Percentiles rank a stretch among this genome's conserved stretches.
Conservation (phyloP, 1,140 invertebrate species). For the Drosophila ohnishii region DNA sequence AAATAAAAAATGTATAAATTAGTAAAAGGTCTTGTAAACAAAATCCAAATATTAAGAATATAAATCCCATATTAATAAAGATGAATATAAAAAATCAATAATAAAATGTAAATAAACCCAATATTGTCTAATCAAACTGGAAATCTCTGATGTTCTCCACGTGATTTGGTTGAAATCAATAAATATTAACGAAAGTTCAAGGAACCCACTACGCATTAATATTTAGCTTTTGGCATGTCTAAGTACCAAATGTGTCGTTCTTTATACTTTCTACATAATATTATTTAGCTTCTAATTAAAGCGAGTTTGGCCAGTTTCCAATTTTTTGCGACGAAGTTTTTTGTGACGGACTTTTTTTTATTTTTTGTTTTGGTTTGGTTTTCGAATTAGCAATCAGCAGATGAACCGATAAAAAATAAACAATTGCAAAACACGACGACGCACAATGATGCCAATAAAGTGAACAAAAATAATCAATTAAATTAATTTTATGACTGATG, state of each 20-base stretch:
- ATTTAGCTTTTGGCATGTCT: slow-evolving; percentile 40
- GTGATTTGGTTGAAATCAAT: slow-evolving; percentile 26
- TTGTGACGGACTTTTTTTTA: neutral
- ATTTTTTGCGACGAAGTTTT: slow-evolving; percentile 25
- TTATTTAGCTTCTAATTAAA: slow-evolving; percentile 70
- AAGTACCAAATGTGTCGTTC: slow-evolving; percentile 38
- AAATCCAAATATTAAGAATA: neutral
- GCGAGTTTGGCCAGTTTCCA: slow-evolving; percentile 62
- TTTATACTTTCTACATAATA: slow-evolving; percentile 46
- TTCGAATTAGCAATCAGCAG: slow-evolving; percentile 39
- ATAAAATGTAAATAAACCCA: neutral
- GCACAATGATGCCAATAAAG: slow-evolving; percentile 19
- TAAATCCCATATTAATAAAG: neutral
- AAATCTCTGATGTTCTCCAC: slow-evolving; percentile 27
- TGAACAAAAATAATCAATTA: slow-evolving; percentile 40
- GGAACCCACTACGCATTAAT: slow-evolving; percentile 46
- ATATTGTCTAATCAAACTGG: slow-evolving; percentile 7
- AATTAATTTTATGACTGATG: slow-evolving; percentile 22
- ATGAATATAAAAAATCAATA: slow-evolving; percentile 1
- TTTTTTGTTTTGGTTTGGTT: slow-evolving; percentile 15
- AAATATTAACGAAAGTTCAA: slow-evolving; percentile 41
- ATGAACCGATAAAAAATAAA: slow-evolving; percentile 45
- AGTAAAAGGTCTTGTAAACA: neutral
- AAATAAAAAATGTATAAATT: neutral
- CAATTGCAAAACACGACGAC: slow-evolving; percentile 30